phyloP scores from a whole-genome alignment of 2,113 vertebrate genomes.

The Artemisiospiza belli region DNA sequence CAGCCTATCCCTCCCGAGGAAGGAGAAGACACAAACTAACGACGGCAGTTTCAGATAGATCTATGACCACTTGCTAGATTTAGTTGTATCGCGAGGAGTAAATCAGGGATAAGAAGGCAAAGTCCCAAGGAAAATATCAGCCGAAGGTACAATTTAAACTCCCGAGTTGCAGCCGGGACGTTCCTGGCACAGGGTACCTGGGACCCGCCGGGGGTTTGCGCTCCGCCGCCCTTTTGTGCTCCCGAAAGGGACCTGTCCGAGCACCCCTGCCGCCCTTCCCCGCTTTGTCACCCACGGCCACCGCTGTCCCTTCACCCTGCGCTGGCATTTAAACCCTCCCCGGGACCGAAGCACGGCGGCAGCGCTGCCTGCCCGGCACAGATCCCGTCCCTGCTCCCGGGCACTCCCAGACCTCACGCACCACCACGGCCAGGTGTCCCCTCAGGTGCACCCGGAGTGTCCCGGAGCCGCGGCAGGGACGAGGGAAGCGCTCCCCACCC shows the following conservation, averaged over 20 bases:
- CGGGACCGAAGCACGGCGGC: accelerated
- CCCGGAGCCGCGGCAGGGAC: background rate
- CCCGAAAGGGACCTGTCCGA: background rate
- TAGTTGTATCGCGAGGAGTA: background rate
- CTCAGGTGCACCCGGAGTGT: background rate
- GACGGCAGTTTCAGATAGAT: background rate
- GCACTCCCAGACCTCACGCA: background rate
- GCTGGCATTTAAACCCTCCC: background rate
- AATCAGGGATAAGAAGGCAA: background rate
- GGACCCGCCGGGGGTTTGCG: background rate
- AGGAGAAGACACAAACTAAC: background rate
- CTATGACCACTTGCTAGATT: background rate
- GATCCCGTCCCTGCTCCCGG: background rate
- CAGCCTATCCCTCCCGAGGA: background rate
- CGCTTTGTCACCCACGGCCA: background rate
- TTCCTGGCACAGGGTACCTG: background rate
- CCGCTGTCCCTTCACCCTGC: background rate
- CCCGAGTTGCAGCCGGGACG: background rate
- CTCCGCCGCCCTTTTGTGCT: background rate
- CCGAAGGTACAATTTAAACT: background rate
- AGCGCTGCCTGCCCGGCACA: background rate
- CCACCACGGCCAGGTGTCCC: background rate
- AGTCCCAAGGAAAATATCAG: background rate
- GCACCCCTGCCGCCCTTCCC: background rate
- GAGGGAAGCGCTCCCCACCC: background rate